Conservation (phyloP, 2,113 vertebrate genomes). For the Cyanoliseus patagonus region DNA sequence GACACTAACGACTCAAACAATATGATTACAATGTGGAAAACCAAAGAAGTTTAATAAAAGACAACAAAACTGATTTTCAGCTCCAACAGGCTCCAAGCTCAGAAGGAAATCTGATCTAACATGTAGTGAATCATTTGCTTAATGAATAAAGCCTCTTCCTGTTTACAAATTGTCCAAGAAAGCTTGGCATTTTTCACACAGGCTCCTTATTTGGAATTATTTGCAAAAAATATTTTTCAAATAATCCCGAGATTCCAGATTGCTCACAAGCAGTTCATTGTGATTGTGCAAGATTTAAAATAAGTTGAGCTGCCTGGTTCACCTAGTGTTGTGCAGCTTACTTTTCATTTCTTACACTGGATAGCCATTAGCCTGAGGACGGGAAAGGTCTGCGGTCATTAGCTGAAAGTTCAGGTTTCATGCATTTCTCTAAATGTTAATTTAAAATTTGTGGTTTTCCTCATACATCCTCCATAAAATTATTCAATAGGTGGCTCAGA, state of each 20-base stretch:
- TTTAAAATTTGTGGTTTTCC: not conserved
- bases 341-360: not conserved
- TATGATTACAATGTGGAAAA: not conserved
- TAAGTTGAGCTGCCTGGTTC: not conserved
- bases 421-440: not conserved
- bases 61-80: not conserved
- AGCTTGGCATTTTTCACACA: not conserved
- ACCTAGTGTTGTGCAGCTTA: fast-evolving
- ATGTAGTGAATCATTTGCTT: not conserved
- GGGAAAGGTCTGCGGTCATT: not conserved
- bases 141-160: not conserved
- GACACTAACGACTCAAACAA: not conserved
- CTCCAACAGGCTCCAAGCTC: not conserved
- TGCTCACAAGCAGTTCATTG: not conserved
- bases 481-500: not conserved
- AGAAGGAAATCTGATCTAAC: not conserved
- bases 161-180: not conserved
- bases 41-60: not conserved
- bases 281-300: not conserved
- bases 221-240: conserved; percentile 16
- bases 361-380: not conserved
- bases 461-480: not conserved
- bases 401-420: not conserved
- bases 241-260: not conserved
- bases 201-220: not conserved